A percentile compares a stretch with the other conserved stretches of the same genome.
These are phyloP conservation scores for Tympanuchus pallidicinctus DNA, from an alignment of 2,113 vertebrate species.

Conservation along the genomic window DNA sequence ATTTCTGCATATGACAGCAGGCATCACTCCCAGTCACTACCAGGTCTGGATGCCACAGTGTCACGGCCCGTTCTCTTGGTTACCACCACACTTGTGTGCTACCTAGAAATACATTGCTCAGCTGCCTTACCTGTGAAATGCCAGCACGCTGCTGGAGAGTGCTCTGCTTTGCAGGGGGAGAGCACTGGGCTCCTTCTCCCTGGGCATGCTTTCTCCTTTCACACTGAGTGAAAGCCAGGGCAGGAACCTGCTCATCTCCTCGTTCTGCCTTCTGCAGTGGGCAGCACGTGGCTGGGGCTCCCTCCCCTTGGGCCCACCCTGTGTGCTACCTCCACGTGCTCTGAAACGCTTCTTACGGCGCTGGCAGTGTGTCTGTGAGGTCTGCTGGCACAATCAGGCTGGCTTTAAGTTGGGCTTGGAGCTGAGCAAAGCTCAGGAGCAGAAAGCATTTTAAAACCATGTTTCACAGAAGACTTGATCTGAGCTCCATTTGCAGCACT, in stretches of 20 bases:
- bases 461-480: background rate
- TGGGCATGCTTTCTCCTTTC: background rate
- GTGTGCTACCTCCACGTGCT: background rate
- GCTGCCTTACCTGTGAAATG: background rate
- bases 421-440: background rate
- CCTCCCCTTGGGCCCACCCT: background rate
- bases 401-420: accelerated
- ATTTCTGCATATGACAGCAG: accelerated
- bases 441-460: accelerated
- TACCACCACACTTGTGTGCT: accelerated
- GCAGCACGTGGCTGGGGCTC: background rate
- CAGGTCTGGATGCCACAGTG: accelerated
- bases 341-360: accelerated
- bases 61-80: accelerated
- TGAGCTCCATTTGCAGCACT: accelerated
- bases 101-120: accelerated
- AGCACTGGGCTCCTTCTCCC: accelerated
- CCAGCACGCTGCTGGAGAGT: background rate
- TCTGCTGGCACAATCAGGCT: accelerated
- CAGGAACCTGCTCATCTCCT: background rate
- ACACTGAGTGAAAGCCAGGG: background rate
- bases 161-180: background rate
- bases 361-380: accelerated
- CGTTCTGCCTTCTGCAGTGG: background rate
- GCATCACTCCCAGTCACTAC: accelerated